Evolutionary conservation across 2,888 invertebrate species (phyloP), one percentile per base, ranked within the genome.

Genomic region (Drosophila aldrichi): DNA sequence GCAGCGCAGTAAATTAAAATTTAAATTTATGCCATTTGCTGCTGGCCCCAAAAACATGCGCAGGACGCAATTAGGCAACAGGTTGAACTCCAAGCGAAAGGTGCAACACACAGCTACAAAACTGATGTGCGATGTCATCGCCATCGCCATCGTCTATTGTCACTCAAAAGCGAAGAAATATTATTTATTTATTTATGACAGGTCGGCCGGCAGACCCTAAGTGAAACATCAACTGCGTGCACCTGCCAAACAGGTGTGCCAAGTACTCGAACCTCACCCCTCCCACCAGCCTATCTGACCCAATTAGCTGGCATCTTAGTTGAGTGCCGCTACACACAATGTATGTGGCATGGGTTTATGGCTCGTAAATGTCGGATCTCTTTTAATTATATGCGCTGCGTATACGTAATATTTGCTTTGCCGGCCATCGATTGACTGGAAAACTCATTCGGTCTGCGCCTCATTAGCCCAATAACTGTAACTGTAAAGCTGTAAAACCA

Each of bases 1-100:
- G 71, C 64, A 49, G 69, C 82, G 86, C 82, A 86, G 81, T 90
- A 90, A 90, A 90, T 90, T 90, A 90, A 90, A 90, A 90, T 90
- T 90, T 90, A 90, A 90, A 90, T 90, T 90, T 90, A 90, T 90
- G 90, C 90, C 88, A 82, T 90, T 90, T 79, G 74, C 68, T 62
- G 63, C 68, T 64, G 63, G 69, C 67, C 70, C 76, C 79, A 74
- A 75, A 79, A 82, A 70, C 52, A 79, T 70, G 64, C 43, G 36
- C 70, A 77, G 71, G 73, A 79, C 89, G 84, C 90, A 89, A 90
- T 85, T 85, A 85, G 90, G 81, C 69, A 60, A 64, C 57, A 54
- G 51, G 55, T 54, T 62, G 60, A 43, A 70, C 70, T 46, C 29
- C 55, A 22, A 41, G 51, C 49, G 49, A 74, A 89, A 81, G 84